Evolutionary conservation across 2,888 invertebrate genomes (phyloP).

Genomic region (Dasypogon diadema): DNA sequence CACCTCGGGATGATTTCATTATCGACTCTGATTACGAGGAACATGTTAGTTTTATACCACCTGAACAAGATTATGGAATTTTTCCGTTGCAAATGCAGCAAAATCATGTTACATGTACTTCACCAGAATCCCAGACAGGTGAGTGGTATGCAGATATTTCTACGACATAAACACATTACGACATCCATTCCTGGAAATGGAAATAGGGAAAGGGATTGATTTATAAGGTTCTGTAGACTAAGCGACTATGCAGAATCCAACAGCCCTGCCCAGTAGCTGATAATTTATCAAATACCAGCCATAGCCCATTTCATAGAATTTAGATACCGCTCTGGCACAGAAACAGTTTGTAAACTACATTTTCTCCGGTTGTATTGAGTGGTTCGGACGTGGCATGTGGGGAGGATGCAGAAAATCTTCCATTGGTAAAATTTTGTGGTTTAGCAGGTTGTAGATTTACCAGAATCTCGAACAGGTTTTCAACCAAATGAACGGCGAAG

Average conservation of each 20-base stretch:
- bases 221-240: not conserved
- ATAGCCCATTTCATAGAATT: not conserved
- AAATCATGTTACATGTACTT: not conserved
- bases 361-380: too few species aligned
- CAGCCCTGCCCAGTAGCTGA: not conserved
- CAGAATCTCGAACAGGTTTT: not conserved
- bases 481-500: not conserved
- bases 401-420: not conserved
- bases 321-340: not conserved
- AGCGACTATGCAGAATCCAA: not conserved
- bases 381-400: too few species aligned
- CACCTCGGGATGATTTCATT: not conserved
- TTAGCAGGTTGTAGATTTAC: slow-evolving; percentile 5
- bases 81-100: too few species aligned
- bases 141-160: not conserved
- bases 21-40: not conserved
- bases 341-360: not conserved
- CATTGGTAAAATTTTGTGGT: slow-evolving; percentile 10
- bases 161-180: not conserved
- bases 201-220: not conserved
- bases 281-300: not conserved
- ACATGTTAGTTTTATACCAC: not conserved
- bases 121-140: not conserved
- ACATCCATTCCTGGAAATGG: not conserved
- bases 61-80: too few species aligned